Evolutionary conservation across 2,113 vertebrate genomes (phyloP).

Genomic region (Spea multiplicata): DNA sequence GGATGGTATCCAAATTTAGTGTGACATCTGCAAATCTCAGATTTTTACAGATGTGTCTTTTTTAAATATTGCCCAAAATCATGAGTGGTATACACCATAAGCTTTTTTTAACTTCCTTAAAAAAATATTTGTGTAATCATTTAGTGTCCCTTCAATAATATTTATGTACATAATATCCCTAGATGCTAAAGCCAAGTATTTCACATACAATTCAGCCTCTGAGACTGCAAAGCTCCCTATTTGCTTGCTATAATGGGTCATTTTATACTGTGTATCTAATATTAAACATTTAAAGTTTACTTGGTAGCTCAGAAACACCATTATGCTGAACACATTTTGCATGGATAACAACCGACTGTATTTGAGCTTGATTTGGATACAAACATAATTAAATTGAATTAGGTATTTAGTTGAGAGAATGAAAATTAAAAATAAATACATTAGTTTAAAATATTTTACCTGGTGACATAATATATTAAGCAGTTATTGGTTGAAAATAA

Average conservation of each 20-base stretch:
- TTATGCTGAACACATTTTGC: not conserved
- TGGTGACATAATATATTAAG: too few relatives aligned
- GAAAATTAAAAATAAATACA: too few relatives aligned
- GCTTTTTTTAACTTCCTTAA: too few relatives aligned
- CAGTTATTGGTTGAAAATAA: too few relatives aligned
- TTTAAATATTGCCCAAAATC: not conserved
- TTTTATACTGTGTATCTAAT: not conserved
- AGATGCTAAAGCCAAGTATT: conserved; percentile 27
- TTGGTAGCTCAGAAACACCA: not conserved
- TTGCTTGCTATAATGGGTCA: conserved; percentile 8
- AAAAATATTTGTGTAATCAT: conserved; percentile 6
- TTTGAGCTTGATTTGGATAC: too few relatives aligned
- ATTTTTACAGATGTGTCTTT: not conserved
- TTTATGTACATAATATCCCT: conserved; percentile 41
- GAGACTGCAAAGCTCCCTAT: conserved; percentile 1
- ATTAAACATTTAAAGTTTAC: conserved; percentile 4
- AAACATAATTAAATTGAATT: too few relatives aligned
- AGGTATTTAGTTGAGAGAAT: too few relatives aligned
- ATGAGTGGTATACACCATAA: not conserved
- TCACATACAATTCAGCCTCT: conserved; percentile 12
- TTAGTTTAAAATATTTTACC: too few relatives aligned
- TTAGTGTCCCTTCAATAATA: conserved; percentile 3
- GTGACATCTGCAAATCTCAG: conserved; percentile 11
- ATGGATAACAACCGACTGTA: not conserved
- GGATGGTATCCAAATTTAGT: not conserved